Evolutionary conservation across 92 coral and sea anemone genomes (phyloP), one percentile per base, ranked within the genome.

Genomic region (Epizoanthus fatuus): DNA sequence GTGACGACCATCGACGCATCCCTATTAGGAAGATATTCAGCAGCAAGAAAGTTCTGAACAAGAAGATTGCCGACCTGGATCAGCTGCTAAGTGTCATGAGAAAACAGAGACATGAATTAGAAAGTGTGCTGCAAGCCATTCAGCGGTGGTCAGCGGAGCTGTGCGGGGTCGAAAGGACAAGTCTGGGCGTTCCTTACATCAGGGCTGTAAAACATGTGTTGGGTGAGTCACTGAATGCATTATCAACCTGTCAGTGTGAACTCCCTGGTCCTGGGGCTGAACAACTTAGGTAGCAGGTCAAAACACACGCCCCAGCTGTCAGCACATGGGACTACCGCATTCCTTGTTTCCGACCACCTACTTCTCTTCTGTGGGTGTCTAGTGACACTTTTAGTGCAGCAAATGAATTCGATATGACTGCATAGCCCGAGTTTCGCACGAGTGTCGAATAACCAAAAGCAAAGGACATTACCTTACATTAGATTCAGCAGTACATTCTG

Each of bases 171-270:
- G 92, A 91, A 39, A 81, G 99, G 72, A 97, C 95, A 11, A 95
- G 91, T 51, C 92, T 92, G n/a, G 99, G 99, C 25, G 98, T 97
- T 42, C 97, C 99, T 22, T 93, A 94, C 55, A 95, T 97, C 32
- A 79, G 94, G 25, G 91, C 91, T 54, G 94, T 97, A 19, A 95
- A 95, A 72, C 85, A 84, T 44, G 81, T 91, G 56, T 89, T 97
- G 20, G 96, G 99, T 97, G 72, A 89, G 91, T 64, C 17, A 70
- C 54, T 9, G 15, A 38, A 25, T 11, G 6, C n/a, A 19, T 39
- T 16, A 6, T 37, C 11, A 8, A 7, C 39, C 7, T 4, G 9
- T 44, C 49, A 9, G 9, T 44, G 49, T 6, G 7, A 6, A 44
- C 8, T 29, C 35, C 7, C 49, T 44, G 49, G 7, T 44, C 49